These are phyloP conservation scores for Phylloscopus collybita DNA, from an alignment of 2,797 vertebrate genomes.

Conservation along the genomic window DNA sequence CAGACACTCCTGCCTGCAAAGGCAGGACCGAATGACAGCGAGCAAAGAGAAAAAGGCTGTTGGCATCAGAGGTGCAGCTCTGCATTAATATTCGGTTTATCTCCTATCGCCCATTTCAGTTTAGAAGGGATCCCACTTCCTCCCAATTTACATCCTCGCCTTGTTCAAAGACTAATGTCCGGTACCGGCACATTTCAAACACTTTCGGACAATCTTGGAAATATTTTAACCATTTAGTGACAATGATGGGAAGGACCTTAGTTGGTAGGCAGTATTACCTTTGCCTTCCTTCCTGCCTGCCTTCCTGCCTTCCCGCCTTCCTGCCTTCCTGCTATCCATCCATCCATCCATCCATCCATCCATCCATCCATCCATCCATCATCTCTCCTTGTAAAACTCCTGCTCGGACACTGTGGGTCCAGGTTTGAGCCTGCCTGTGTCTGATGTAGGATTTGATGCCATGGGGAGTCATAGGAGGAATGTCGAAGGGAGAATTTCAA, in stretches of 20 bases:
- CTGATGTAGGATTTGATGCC: neutral
- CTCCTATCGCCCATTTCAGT: neutral
- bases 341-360: neutral
- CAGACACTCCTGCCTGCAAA: neutral
- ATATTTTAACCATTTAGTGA: conserved; percentile 9
- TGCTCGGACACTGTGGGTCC: neutral
- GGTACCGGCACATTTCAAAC: neutral
- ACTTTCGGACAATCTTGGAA: neutral
- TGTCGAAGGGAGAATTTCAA: neutral
- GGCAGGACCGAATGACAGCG: neutral
- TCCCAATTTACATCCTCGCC: neutral
- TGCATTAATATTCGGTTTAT: neutral
- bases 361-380: neutral
- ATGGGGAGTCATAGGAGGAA: neutral
- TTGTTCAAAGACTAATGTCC: neutral
- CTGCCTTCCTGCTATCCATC: neutral
- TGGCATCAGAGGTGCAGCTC: neutral
- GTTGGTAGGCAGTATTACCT: neutral
- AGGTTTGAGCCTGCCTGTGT: neutral
- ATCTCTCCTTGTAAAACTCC: neutral
- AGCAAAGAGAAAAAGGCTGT: neutral
- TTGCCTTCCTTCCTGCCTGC: neutral
- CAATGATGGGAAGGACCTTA: neutral
- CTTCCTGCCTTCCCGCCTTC: too few species aligned
- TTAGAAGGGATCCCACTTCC: neutral